These are phyloP conservation scores for Protomyctophum bolini DNA, from an alignment of 2,113 vertebrate genomes.

Conservation along the genomic window DNA sequence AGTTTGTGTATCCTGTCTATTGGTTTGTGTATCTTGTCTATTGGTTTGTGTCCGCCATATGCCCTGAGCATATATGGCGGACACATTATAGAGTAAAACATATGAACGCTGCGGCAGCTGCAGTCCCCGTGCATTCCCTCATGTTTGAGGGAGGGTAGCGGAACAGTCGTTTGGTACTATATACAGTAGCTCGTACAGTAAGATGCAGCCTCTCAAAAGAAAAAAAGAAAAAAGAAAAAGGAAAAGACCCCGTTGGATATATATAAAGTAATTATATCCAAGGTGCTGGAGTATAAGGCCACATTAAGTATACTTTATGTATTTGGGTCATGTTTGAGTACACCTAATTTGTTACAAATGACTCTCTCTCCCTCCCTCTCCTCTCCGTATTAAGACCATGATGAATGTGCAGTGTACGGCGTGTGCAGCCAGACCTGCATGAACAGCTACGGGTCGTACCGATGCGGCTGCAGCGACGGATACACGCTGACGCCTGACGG, in stretches of 20 bases:
- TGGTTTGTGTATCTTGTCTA: too few species aligned
- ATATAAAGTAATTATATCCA: conserved; percentile 66
- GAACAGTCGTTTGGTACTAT: conserved; percentile 7
- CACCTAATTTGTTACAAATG: conserved; percentile 80
- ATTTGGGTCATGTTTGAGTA: conserved; percentile 82
- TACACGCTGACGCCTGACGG: conserved; percentile 89
- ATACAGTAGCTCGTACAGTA: conserved; percentile 23
- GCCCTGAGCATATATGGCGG: too few species aligned
- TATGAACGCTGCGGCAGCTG: too few species aligned
- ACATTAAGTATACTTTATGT: conserved; percentile 78
- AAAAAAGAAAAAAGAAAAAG: not conserved
- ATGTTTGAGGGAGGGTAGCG: conserved; percentile 13
- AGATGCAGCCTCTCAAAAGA: conserved; percentile 24
- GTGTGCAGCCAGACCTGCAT: conserved; percentile 91
- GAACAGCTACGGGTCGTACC: conserved; percentile 91
- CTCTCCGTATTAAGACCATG: conserved; percentile 86
- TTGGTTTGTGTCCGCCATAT: too few species aligned
- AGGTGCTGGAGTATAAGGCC: conserved; percentile 66
- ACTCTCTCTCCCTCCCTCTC: conserved; percentile 53
- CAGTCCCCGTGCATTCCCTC: conserved; percentile 33
- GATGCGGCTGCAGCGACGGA: conserved; percentile 92
- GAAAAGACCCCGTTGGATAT: conserved; percentile 53
- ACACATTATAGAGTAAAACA: too few species aligned
- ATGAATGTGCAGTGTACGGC: conserved; percentile 92
- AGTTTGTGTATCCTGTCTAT: too few species aligned